These are phyloP conservation scores for Mythimna pallens DNA, from an alignment of 2,888 invertebrate genomes.

Conservation along the genomic window DNA sequence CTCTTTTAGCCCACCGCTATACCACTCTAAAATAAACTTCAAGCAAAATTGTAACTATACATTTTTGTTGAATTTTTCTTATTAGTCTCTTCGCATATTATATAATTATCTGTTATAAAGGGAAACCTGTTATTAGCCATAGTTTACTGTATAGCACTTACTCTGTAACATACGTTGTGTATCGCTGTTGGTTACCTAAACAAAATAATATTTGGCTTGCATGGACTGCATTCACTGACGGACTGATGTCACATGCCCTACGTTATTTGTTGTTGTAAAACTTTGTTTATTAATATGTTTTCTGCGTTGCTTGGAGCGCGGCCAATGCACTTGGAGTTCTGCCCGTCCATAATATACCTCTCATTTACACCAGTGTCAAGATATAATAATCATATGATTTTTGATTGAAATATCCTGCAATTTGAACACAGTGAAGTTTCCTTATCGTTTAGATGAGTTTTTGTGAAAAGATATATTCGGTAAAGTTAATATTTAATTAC, in stretches of 20 bases:
- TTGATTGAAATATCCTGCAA: conserved; percentile 24
- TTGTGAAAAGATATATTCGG: conserved; percentile 46
- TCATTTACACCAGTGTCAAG: conserved; percentile 26
- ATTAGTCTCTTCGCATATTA: too few species aligned
- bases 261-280: conserved; percentile 27
- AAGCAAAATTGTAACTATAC: too few species aligned
- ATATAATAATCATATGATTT: conserved; percentile 43
- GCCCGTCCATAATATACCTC: conserved; percentile 34
- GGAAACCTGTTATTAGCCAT: too few species aligned
- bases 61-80: too few species aligned
- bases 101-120: too few species aligned
- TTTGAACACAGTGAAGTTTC: conserved; percentile 18
- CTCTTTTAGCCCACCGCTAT: too few species aligned
- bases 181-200: too few species aligned
- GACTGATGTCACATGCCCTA: conserved; percentile 14
- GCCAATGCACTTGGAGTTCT: conserved; percentile 48
- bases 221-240: conserved; percentile 8
- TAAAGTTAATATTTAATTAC: conserved; percentile 48
- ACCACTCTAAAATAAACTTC: too few species aligned
- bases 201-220: background rate
- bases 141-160: too few species aligned
- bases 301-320: conserved; percentile 35
- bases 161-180: too few species aligned
- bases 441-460: conserved; percentile 50
- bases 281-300: conserved; percentile 52